Base-by-base conservation (phyloP, 2,888 invertebrate species). In the Volucella zonaria region DNA sequence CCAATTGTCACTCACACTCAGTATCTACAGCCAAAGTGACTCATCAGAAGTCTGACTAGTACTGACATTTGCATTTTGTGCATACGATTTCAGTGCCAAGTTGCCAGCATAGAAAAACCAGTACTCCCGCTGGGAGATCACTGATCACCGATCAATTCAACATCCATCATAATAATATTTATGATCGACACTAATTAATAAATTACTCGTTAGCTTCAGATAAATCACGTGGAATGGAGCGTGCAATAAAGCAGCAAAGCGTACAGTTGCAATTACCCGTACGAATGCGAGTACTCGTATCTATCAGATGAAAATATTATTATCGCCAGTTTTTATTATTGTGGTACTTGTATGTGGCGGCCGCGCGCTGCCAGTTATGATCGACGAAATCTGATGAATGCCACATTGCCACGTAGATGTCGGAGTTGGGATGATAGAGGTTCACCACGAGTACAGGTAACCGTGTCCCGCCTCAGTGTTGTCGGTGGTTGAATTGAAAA, bases 331-430 rank as follows among this genome's bases (percentile, higher is more conserved):
- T 78, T 75, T 68, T 58, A 71, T 71, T 31, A 31, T 31, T 31
- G 31, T 31, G 31, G 59, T 15, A 45, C 15, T 31, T 15, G 31
- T 11, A 10, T 47, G 23, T 14, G 45, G 23, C 43, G 31, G 58
- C 56, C 45, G 51, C 51, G 43, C 23, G 66, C 71, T 75, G 75
- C 75, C 83, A 79, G 75, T 83, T 83, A 83, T 80, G 83, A 83
- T 83, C 83, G 79, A 70, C 75, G 31, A 76, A 78, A 83, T 83
- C 82, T 79, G 79, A 79, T 70, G 82, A 82, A 83, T 79, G 74
- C 75, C 70, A 83, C 74, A 74, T 64, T 15, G 75, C 68, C 82
- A 58, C 67, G 66, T 54, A 42, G n/a, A 23, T 54, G 49, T 31
- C 43, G 58, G 18, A 59, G 71, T 67, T 66, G 67, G 66, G 67